Evolutionary conservation across 92 coral and sea anemone genomes (phyloP), one percentile per base, ranked within the genome.

Genomic region (Zoanthus solanderi): DNA sequence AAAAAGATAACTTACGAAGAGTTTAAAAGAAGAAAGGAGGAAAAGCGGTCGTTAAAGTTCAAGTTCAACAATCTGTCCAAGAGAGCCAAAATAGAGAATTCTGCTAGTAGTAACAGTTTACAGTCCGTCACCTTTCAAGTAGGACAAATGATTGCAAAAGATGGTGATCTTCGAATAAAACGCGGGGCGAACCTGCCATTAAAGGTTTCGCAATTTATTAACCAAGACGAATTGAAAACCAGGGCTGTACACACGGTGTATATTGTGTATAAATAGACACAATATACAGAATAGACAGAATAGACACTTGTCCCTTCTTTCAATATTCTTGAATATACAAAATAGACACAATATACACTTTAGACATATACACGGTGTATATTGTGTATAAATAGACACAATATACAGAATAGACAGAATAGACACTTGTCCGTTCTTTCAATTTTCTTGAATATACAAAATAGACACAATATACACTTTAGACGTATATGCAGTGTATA

Each of bases 61-160:
- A 34, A 29, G 42, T 10, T 9, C 45, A 7, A 28, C 10, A 67
- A 7, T 28, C 37, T 30, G n/a, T 15, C 54, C 53, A 73, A 73
- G 78, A 73, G 56, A 46, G 56, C 54, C 56, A 73, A 73, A 44
- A 14, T 14, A 73, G 54, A 73, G 53, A 73, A 17, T 14, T 42
- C 78, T 6, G 23, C 16, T 42, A 67, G 72, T 65, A n/a, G 29
- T 30, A 30, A 0, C 29, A 74, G 23, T 42, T 47, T 44, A 37
- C 78, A 73, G 56, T 17, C 50, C 1, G 78, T 73, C 50, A 73
- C 78, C 78, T 37, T 73, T n/a, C 78, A 73, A n/a, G 56, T 73
- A n/a, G 57, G 78, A 5, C 31, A 46, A 46, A 73, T 73, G 78
- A 54, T 46, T 44, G 50, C 54, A n/a, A 73, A 46, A 42, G 78